Evolutionary conservation across 2,888 invertebrate genomes (phyloP), one percentile per base, ranked within the genome.

Genomic region (Epinotia ramella): DNA sequence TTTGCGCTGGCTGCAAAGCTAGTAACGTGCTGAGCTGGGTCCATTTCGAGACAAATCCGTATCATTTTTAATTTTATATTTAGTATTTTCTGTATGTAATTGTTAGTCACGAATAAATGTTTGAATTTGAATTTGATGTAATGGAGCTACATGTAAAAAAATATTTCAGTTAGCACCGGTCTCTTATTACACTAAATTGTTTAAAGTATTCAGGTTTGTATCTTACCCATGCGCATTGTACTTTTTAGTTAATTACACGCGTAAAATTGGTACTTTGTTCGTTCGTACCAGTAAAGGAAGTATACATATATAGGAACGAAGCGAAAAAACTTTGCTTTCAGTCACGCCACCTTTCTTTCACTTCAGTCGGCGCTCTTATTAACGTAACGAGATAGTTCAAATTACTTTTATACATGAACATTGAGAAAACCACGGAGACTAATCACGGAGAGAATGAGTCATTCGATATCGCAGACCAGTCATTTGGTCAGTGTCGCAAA

Each of bases 401-500:
- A 76, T 76, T 76, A 67, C 76, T 76, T 76, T 85, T 81, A 81
- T 82, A 82, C 80, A 79, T 79, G 80, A 79, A 81, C 86, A 86
- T 86, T 85, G 86, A 88, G 89, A 89, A 89, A 90, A 89, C 88
- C 89, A 88, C 87, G 87, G 86, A 88, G 87, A 87, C 89, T 92
- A 93, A 93, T 93, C 89, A 91, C 88, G 87, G 86, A 80, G 86
- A 82, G 89, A 93, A 92, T 93, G 93, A 93, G 93, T 93, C 94
- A 94, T 93, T 88, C 89, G 93, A 94, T 93, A 93, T 91, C 84
- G 86, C 89, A 89, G 92, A 88, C 91, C 88, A 92, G 93, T 93
- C 92, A 93, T 93, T 93, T 93, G 94, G 94, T 93, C 93, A 93
- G 91, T 91, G 93, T 94, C 93, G 94, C 94, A 93, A 93, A 94